Base-by-base conservation (phyloP, 2,113 vertebrate genomes). In the Smithornis capensis region DNA sequence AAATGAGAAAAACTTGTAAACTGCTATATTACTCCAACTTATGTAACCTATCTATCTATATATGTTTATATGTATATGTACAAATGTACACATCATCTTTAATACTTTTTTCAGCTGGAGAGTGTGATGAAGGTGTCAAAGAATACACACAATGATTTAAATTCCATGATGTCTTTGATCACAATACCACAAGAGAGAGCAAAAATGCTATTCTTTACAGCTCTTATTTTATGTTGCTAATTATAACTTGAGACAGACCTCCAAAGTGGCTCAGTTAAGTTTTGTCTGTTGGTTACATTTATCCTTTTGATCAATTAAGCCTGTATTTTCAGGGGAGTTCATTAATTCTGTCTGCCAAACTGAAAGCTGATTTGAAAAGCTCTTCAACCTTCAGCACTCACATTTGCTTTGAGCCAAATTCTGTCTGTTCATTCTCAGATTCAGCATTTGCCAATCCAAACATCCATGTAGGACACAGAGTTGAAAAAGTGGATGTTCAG, bases 401-500 rank as follows among this genome's bases (percentile, higher is more conserved):
- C 5, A 0, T 59, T 78, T 2, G 0, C 60, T 92, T 83, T 33
- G 50, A 75, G 24, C 12, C 17, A 68, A 75, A 71, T 78, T 84
- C 65, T 45, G 7, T 28, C 52, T 87, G 22, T 0, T 1, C 2
- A 0, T 52, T 64, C 19, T 79, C 40, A 59, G 29, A 68, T 40
- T 60, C 37, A 84, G 57, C 0, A 0, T 40, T 91, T 79, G 12
- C 19, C 17, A 35, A 68, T 71, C 23, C 42, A 84, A 33, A 50
- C 7, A 74, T 4, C 19, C 23, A 55, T 3, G 0, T 19, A 57
- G 57, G 14, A 49, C 12, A 33, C 27, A 14, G 6, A 47, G n/a
- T 11, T 68, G 49, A 78, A 89, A 79, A 69, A 7, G 4, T 35
- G 28, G 40, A 29, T 87, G 25, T 57, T 71, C 31, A 67, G 23